These are phyloP conservation scores for Tethya wilhelma DNA, from an alignment of 37 sponge, comb jelly and placozoan species.

Conservation along the genomic window DNA sequence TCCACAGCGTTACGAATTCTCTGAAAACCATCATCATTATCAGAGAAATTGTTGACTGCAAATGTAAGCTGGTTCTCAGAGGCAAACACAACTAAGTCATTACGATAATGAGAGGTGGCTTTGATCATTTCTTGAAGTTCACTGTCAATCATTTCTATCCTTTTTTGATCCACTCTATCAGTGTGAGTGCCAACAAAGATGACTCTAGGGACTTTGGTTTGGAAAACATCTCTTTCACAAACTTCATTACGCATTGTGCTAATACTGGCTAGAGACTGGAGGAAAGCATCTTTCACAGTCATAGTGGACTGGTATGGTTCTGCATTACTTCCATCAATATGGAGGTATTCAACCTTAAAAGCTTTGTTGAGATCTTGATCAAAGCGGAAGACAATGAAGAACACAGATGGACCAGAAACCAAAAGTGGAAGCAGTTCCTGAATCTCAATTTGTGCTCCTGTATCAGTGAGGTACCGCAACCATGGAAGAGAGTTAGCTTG, in stretches of 20 bases:
- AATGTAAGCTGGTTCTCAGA: not conserved
- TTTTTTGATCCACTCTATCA: not conserved
- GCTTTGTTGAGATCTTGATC: conserved; percentile 9
- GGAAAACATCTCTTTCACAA: not conserved
- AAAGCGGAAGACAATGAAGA: conserved; percentile 9
- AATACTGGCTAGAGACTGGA: conserved; percentile 19
- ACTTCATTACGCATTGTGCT: not conserved
- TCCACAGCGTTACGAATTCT: not conserved
- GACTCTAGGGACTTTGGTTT: not conserved
- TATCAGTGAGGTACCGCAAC: conserved; percentile 4
- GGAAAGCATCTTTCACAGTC: conserved; percentile 6
- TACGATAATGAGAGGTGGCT: not conserved
- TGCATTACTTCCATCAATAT: not conserved
- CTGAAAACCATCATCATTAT: not conserved
- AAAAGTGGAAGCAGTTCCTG: conserved; percentile 14
- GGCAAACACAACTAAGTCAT: not conserved
- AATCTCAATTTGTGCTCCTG: conserved; percentile 21
- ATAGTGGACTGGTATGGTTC: conserved; percentile 1
- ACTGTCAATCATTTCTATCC: not conserved
- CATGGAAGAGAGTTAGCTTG: no score
- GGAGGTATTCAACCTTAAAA: not conserved
- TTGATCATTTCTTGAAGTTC: not conserved
- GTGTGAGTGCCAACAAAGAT: not conserved
- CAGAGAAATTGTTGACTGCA: not conserved
- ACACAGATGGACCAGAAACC: conserved; percentile 17